Conservation (phyloP, 2,888 invertebrate genomes). For the Vanessa cardui region DNA sequence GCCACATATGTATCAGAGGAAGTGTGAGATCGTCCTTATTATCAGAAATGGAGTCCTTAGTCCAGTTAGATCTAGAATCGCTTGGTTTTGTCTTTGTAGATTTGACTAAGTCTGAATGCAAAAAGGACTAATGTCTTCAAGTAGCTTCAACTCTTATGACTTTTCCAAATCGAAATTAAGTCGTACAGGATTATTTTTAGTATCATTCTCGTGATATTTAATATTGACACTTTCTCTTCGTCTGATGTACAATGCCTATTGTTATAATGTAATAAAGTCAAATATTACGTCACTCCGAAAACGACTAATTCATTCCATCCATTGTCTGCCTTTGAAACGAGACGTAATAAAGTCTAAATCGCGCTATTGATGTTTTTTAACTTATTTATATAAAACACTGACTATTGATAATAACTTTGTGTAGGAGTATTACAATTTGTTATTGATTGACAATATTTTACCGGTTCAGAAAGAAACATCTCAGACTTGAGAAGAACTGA, state of each 20-base stretch:
- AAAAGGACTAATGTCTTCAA: too few species aligned
- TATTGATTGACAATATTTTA: neutral
- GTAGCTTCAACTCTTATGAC: too few species aligned
- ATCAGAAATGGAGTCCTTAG: too few species aligned
- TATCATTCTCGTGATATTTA: neutral
- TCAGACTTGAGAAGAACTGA: too few species aligned
- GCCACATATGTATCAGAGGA: too few species aligned
- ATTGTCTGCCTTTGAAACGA: constrained; percentile 6
- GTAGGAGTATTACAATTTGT: too few species aligned
- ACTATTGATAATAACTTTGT: neutral
- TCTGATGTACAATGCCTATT: constrained; percentile 13
- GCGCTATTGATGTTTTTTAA: neutral
- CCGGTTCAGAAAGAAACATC: neutral
- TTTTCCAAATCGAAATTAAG: too few species aligned
- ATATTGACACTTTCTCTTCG: constrained; percentile 14
- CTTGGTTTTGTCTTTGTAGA: too few species aligned
- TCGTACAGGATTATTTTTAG: neutral
- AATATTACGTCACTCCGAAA: constrained; percentile 14
- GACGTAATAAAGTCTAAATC: constrained; percentile 4
- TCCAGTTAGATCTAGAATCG: too few species aligned
- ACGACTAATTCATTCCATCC: constrained; percentile 14
- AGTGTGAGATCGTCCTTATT: too few species aligned
- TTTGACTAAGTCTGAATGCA: too few species aligned
- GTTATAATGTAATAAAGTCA: constrained; percentile 15
- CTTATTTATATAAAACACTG: neutral